Base-by-base conservation (phyloP, 2,888 invertebrate species). In the Melieria crassipennis region DNA sequence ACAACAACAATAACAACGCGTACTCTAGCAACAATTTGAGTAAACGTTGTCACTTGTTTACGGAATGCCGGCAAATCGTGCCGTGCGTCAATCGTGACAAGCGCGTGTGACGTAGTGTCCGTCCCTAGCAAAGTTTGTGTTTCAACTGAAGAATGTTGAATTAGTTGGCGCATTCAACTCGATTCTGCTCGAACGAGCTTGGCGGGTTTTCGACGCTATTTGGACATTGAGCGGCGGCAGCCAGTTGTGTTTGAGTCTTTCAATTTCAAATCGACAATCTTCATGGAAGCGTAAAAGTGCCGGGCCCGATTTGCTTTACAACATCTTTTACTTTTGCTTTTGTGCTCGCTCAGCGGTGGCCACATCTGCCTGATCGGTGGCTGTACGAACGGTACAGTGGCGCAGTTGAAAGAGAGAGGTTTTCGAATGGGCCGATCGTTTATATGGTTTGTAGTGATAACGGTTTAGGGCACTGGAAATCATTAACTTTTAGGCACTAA, bases 81-180 rank as follows among this genome's bases (percentile, higher is more conserved):
- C 13, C n/a, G 46, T 30, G 47, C 56, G 30, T n/a, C 42, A 13
- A 16, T 55, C 13, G 46, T n/a, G 43, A 45, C 55, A 56, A n/a
- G 13, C 65, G n/a, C 55, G 16, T n/a, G 46, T 13, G 45, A 60
- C 79, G 75, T 78, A 77, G 80, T 79, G 81, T 79, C 79, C 76
- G 76, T 76, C 72, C 74, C 71, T 79, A 76, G 75, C 82, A 78
- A 81, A 82, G 79, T 81, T 82, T 78, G 80, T 80, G 77, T 82
- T 78, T 76, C 77, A 79, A 82, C 82, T 81, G 81, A 81, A 75
- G 78, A 7, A 43, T 30, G 11, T 11, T 50, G 50, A 16, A 10
- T 5, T 78, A 78, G 76, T 80, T 78, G 61, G 47, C 68, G 67
- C 72, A 65, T 60, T 64, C 67, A 58, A 52, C 42, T 45, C 6